Base-by-base conservation (phyloP, 2,888 invertebrate species). In the Cryptocephalus primarius region DNA sequence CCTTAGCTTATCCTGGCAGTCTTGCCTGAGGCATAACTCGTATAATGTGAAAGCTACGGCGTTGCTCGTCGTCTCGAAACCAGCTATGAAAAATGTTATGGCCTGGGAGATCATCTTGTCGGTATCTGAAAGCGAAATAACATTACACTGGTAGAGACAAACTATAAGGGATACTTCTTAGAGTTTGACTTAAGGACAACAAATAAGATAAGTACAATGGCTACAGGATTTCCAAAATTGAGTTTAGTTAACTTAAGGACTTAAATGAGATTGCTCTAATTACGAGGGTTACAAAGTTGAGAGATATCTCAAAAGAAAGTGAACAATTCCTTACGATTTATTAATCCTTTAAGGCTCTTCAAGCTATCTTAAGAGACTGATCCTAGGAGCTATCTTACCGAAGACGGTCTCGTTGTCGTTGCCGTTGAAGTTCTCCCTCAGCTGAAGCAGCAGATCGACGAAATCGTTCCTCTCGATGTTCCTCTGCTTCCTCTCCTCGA, bases 21-120 rank as follows among this genome's bases (percentile, higher is more conserved):
- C 64, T 4, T 57, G 62, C 52, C 75, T 59, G 1, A 60, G 44
- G 1, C 75, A 72, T 4, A 78, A 54, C 47, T 72, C 68, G 53
- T 73, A 75, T 0, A 70, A 57, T 1, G 70, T 58, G 45, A 72
- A 73, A 8, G 68, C 64, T 34, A 76, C 57, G 0, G 72, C 65
- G 1, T 72, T 67, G 14, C 74, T 72, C 0, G 75, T 73, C 1
- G 76, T 76, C 56, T 76, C 76, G 52, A 71, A 74, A 1, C 76
- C 76, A 22, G 75, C 77, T 1, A 72, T 50, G 52, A 74, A 75
- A 54, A 77, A 75, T 1, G 75, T 68, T 1, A 74, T 58, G 1
- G 72, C 66, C 48, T 75, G 73, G 0, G 75, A 64, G 0, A 66
- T 55, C 50, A 75, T 60, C 45, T 57, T 57, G 1, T 66, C 57